Evolutionary conservation across 2,797 vertebrate species (phyloP), one percentile per base, ranked within the genome.

Genomic region (Botia kubotai): DNA sequence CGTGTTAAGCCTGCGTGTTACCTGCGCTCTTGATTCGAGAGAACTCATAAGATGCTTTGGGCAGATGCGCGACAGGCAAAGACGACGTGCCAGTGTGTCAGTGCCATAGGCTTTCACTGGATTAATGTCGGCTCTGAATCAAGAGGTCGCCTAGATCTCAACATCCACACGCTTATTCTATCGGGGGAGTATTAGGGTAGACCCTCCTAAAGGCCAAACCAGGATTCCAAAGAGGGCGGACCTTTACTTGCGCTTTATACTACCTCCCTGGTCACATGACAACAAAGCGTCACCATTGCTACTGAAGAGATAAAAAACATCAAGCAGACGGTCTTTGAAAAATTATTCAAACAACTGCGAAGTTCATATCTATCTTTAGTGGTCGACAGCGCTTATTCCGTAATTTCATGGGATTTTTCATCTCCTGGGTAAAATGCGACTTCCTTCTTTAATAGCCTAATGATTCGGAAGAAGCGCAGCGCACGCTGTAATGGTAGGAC

Each of bases 161-260:
- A 81, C 77, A 87, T 86, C 87, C 86, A 36, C 82, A 68, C 78
- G 85, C 69, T 82, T 81, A 82, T 76, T 76, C 57, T 79, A 81
- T 74, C 36, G 43, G 63, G 63, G 63, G 80, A 78, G 62, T 76
- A 82, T 79, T 63, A 79, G 82, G 84, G 85, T 83, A 71, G 91
- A 91, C 88, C 67, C 88, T 87, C 83, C 87, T 86, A 88, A 90
- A 89, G 89, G 90, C 89, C 92, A 89, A 90, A 93, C 90, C 93
- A 90, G 91, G 94, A 92, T 95, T 95, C 92, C 84, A 87, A 85
- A 92, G 92, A 94, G 96, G 96, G 95, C 94, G 95, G 95, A 90
- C 87, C 95, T 93, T 86, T 58, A 82, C 77, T 80, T 67, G 19
- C 2, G 75, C 90, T 95, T 95, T 96, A 95, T 95, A 95, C 90